Base-by-base conservation (phyloP, 2,797 vertebrate genomes). In the Cyprinodon diabolis region DNA sequence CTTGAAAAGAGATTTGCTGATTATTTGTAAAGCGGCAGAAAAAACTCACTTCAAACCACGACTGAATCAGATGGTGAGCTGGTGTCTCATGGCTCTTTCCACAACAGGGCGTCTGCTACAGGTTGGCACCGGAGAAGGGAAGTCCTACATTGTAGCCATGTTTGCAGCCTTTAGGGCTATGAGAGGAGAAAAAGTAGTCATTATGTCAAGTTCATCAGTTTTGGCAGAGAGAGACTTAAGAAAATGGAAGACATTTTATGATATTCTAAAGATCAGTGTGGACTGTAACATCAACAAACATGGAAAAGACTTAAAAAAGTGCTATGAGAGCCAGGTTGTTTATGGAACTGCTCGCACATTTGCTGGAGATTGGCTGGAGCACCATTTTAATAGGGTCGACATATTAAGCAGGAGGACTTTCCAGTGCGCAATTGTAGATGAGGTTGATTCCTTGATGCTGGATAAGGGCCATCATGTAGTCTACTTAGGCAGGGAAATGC, bases 141-240 rank as follows among this genome's bases (percentile, higher is more conserved):
- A 94, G 84, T 92, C 93, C 0, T 93, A 92, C 4, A 90, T 91
- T 0, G 88, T 94, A 37, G 92, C 92, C 0, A 93, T 94, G 92
- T 93, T 93, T 83, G 93, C 93, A 1, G 93, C 91, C 7, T 87
- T 71, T 71, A 5, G 75, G 70, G 90, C 77, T 0, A 1, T 76
- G 71, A 75, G 0, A 10, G 75, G 80, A 57, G 11, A 90, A 43
- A 77, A 51, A 0, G 90, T 93, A 0, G 88, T 94, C 49, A 82
- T 94, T 10, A 84, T 94, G 76, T 85, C 85, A 13, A 90, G 91
- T 47, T 93, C 90, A 10, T 37, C 73, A 13, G 84, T 91, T 63
- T 86, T 94, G 19, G 90, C 92, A 75, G 30, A 89, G 13, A 81
- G 91, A 81, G 92, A 93, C 55, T 49, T 66, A 11, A 0, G 0